Conservation (phyloP, 2,113 vertebrate species). For the Chascanopsetta lugubris region DNA sequence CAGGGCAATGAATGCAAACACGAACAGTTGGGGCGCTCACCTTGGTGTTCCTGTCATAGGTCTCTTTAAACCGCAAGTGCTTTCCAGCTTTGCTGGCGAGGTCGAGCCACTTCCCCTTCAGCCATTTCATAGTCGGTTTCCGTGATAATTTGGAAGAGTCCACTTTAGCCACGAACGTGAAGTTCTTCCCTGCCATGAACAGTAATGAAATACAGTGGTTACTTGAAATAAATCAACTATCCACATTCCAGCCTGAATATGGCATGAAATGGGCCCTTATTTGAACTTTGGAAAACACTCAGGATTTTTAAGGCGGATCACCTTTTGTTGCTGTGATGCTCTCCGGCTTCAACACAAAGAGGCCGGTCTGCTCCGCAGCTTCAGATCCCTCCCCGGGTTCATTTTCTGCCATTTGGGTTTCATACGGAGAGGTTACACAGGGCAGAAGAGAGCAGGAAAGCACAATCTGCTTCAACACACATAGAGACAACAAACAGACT, state of each 20-base stretch:
- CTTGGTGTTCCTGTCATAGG: slow-evolving; percentile 86
- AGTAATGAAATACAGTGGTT: slow-evolving; percentile 1
- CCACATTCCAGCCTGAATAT: slow-evolving; percentile 2
- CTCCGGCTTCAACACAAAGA: slow-evolving; percentile 84
- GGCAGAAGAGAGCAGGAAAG: slow-evolving; percentile 24
- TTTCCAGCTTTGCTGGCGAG: slow-evolving; percentile 87
- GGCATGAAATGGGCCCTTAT: not conserved
- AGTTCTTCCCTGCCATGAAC: slow-evolving; percentile 80
- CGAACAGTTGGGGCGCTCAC: slow-evolving; percentile 60
- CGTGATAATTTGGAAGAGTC: slow-evolving; percentile 79
- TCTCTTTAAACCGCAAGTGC: slow-evolving; percentile 87
- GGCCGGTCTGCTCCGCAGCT: slow-evolving; percentile 72
- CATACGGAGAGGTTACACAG: slow-evolving; percentile 19
- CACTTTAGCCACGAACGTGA: slow-evolving; percentile 79
- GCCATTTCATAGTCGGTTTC: slow-evolving; percentile 87
- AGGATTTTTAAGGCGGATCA: slow-evolving; percentile 46
- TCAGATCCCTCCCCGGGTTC: slow-evolving; percentile 64
- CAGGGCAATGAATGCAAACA: not conserved
- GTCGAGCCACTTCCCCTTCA: slow-evolving; percentile 94
- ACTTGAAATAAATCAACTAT: slow-evolving; percentile 3
- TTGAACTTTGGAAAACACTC: slow-evolving; percentile 17
- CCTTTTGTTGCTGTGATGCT: slow-evolving; percentile 77
- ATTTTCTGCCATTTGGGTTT: slow-evolving; percentile 49
- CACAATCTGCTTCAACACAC: not conserved
- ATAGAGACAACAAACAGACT: slow-evolving; percentile 2